These are phyloP conservation scores for Gavia stellata DNA, from an alignment of 2,113 vertebrate genomes.

Conservation along the genomic window DNA sequence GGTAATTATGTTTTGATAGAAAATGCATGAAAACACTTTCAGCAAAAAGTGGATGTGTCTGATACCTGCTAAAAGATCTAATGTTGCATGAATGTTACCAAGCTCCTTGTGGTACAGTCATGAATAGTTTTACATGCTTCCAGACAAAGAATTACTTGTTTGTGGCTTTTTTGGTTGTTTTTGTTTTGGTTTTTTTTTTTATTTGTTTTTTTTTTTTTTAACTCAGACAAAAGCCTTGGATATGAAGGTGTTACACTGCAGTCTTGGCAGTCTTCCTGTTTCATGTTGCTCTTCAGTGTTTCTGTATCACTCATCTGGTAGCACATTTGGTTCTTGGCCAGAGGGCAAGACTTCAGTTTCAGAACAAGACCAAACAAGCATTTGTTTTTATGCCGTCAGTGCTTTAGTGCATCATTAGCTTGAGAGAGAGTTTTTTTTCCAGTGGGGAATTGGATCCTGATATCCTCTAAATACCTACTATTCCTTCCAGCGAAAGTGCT, in stretches of 20 bases:
- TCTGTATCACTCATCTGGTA: conserved; percentile 33
- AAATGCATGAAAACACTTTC: not conserved
- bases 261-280: not conserved
- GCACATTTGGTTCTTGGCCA: conserved; percentile 53
- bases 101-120: not conserved
- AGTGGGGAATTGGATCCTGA: not conserved
- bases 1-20: not conserved
- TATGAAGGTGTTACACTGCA: conserved; percentile 13
- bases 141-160: not conserved
- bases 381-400: not conserved
- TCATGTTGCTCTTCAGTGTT: not conserved
- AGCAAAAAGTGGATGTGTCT: not conserved
- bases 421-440: not conserved
- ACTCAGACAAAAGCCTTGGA: conserved; percentile 29
- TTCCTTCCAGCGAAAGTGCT: not conserved
- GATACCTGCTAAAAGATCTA: not conserved
- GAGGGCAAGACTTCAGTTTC: conserved; percentile 18
- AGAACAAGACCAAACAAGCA: conserved; percentile 52
- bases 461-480: not conserved
- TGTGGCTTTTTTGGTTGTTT: not conserved
- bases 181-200: not conserved
- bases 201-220: not conserved
- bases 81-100: not conserved
- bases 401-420: not conserved
- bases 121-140: not conserved